phyloP scores from a whole-genome alignment of 2,113 vertebrate species.

The Ailuropoda melanoleuca region DNA sequence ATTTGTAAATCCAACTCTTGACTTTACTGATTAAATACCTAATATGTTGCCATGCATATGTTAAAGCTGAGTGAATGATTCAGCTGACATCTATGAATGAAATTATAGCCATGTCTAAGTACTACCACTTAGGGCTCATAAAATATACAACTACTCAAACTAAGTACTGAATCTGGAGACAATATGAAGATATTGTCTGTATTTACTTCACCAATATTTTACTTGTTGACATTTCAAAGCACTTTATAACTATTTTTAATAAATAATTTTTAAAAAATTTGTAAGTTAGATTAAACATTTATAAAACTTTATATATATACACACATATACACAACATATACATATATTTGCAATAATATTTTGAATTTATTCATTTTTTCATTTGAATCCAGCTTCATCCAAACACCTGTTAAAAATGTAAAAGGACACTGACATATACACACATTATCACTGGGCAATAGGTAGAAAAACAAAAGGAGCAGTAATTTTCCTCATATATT shows the following conservation, averaged over 20 bases:
- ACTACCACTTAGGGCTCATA: neutral
- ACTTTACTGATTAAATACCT: slow-evolving; percentile 20
- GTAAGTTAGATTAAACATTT: neutral
- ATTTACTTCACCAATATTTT: slow-evolving; percentile 2
- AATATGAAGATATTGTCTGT: neutral
- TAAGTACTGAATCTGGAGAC: neutral
- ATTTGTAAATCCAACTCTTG: neutral
- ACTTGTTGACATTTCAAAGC: slow-evolving; percentile 16
- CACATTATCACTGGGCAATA: neutral
- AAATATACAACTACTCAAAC: neutral
- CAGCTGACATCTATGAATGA: neutral
- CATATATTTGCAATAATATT: neutral
- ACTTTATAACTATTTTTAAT: neutral
- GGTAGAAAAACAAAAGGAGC: neutral
- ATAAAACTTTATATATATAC: neutral
- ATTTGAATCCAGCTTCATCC: neutral
- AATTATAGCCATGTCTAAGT: neutral
- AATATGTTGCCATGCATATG: neutral
- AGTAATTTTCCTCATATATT: neutral
- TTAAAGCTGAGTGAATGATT: neutral
- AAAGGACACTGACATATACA: neutral
- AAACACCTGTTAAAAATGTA: slow-evolving; percentile 1
- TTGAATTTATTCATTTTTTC: neutral
- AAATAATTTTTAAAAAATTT: neutral
- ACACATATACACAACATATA: neutral